These are phyloP conservation scores for Cirrhinus mrigala DNA, from an alignment of 2,797 vertebrate species.

Conservation along the genomic window DNA sequence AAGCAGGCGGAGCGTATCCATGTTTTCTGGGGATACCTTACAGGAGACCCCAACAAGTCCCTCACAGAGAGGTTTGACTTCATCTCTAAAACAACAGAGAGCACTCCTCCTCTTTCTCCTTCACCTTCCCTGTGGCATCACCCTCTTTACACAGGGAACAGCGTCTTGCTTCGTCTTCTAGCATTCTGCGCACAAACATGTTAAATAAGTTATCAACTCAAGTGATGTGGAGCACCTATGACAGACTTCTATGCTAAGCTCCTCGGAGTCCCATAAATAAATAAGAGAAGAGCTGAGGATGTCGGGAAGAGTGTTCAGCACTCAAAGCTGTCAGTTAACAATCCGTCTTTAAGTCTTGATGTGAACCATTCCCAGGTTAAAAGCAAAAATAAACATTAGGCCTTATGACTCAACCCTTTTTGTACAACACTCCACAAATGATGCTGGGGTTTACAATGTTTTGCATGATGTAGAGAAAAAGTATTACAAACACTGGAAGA, in stretches of 20 bases:
- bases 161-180: neutral
- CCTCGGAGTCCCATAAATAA: constrained; percentile 34
- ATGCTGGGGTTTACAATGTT: neutral
- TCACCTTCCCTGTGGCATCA: neutral
- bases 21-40: constrained; percentile 24
- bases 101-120: neutral
- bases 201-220: constrained; percentile 44
- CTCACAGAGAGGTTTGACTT: constrained; percentile 23
- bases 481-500: neutral
- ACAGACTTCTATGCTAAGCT: constrained; percentile 24
- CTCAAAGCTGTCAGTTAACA: constrained; percentile 30
- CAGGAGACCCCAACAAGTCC: constrained; percentile 2
- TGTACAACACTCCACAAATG: neutral
- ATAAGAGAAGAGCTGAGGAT: constrained; percentile 34
- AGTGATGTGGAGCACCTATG: constrained; percentile 28
- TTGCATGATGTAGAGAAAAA: neutral
- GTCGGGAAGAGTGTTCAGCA: neutral
- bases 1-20: neutral
- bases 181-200: constrained; percentile 12
- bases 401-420: constrained; percentile 12
- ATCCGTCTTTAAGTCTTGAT: constrained; percentile 33
- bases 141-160: constrained; percentile 23
- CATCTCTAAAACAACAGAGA: constrained; percentile 29
- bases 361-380: constrained; percentile 15
- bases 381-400: neutral